Evolutionary conservation across 1,140 invertebrate species (phyloP).

Genomic region (Lepidotrigona ventralis): DNA sequence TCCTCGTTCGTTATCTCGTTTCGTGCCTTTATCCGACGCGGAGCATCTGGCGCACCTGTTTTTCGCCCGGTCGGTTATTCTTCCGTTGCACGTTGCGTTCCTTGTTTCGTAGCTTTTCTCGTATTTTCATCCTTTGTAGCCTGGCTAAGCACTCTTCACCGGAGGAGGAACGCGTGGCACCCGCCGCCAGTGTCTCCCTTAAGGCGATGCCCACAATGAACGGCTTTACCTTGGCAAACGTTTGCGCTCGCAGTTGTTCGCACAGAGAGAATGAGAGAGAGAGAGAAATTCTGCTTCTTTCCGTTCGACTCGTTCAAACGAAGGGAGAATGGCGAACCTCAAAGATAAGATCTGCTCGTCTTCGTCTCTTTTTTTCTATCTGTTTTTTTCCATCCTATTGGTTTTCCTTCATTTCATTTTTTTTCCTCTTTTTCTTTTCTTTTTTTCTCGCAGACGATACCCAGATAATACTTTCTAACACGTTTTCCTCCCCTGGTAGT

Average conservation of each 20-base stretch:
- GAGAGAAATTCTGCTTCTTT: slow-evolving; percentile 52
- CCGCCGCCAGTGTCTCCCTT: slow-evolving; percentile 25
- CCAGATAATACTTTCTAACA: slow-evolving; percentile 50
- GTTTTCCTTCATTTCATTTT: too few species aligned
- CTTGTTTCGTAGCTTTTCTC: slow-evolving; percentile 17
- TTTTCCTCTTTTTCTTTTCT: background rate
- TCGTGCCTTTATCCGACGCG: slow-evolving; percentile 2
- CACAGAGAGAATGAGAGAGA: slow-evolving; percentile 39
- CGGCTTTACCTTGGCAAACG: slow-evolving; percentile 57
- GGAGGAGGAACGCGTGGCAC: slow-evolving; percentile 38
- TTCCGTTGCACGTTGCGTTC: background rate
- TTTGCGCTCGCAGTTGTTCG: slow-evolving; percentile 57
- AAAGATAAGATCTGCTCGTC: slow-evolving; percentile 39
- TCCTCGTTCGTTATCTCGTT: slow-evolving; percentile 7
- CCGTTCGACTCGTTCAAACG: slow-evolving; percentile 47
- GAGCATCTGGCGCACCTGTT: too few species aligned
- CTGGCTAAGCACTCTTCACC: slow-evolving; percentile 51
- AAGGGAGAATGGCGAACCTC: slow-evolving; percentile 31
- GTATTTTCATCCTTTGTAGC: slow-evolving; percentile 47
- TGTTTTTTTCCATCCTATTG: background rate
- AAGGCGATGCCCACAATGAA: slow-evolving; percentile 56
- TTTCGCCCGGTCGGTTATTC: slow-evolving; percentile 1
- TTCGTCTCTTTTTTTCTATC: background rate
- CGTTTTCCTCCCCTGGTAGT: slow-evolving; percentile 52
- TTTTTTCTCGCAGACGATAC: slow-evolving; percentile 28